Base-by-base conservation (phyloP, 2,888 invertebrate genomes). In the Myopa testacea region DNA sequence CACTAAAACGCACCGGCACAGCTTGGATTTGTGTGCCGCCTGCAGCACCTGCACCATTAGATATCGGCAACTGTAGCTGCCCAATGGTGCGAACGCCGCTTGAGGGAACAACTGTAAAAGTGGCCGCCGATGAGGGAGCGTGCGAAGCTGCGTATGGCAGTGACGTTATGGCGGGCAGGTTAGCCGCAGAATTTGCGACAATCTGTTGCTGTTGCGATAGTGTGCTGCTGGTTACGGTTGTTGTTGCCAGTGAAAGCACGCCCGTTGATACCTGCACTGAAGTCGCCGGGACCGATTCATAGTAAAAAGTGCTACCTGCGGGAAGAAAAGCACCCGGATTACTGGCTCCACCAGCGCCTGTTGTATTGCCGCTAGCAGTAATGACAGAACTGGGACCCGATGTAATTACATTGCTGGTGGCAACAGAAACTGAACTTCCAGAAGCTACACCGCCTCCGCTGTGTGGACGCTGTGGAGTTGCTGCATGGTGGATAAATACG, bases 41-140 rank as follows among this genome's bases (percentile, higher is more conserved):
- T 8, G n/a, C 58, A 58, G 58, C 58, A 58, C 58, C 58, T 58
- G 58, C 62, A 7, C 82, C 78, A 52, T 79, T 82, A 5, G 86
- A 85, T 5, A 84, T 86, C 1, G 86, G 86, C 78, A 86, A 83
- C 77, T 87, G 87, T 12, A 87, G 78, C 69, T 89, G 89, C 0
- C 88, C 88, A 60, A 87, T 86, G 3, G 86, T 82, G 2, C 87
- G 84, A 4, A 81, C 86, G 4, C 82, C 84, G 0, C 82, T 80
- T 6, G 88, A 84, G 4, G 89, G 89, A 5, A 89, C 86, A 10
- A 89, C 89, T 0, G 90, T 88, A 60, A 89, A 90, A 0, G 89
- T 89, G 16, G 88, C 87, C 19, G 88, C 86, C 2, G 88, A 85
- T 3, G 83, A 84, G 1, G 81, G 82, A 0, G 84, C 84, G 71